Evolutionary conservation across 2,888 invertebrate species (phyloP).

Genomic region (Sminthurinus aureus): DNA sequence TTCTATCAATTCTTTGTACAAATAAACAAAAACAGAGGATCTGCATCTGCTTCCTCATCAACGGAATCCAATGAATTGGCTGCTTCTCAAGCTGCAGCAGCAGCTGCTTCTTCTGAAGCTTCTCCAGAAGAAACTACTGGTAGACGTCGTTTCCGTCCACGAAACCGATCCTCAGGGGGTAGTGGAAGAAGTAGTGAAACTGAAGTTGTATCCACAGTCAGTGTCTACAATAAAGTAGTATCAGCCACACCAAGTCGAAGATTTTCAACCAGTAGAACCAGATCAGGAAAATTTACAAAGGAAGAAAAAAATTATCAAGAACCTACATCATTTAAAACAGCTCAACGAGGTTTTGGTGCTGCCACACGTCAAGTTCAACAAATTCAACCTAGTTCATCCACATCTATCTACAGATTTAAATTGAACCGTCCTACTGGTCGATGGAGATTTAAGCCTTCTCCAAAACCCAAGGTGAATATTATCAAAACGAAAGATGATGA

Average conservation of each 20-base stretch:
- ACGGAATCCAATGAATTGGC: conserved; percentile 54
- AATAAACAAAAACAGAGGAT: conserved; percentile 21
- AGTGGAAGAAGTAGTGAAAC: conserved; percentile 43
- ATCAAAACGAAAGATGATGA: conserved; percentile 59
- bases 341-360: conserved; percentile 39
- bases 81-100: conserved; percentile 24
- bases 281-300: conserved; percentile 33
- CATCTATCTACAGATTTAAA: conserved; percentile 75
- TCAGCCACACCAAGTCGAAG: conserved; percentile 56
- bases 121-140: conserved; percentile 39
- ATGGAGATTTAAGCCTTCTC: conserved; percentile 90
- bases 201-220: conserved; percentile 52
- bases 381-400: conserved; percentile 53
- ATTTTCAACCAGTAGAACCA: conserved; percentile 43
- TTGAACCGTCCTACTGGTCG: conserved; percentile 82
- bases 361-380: conserved; percentile 38
- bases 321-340: conserved; percentile 44
- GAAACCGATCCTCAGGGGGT: conserved; percentile 40
- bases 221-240: conserved; percentile 56
- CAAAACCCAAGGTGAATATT: conserved; percentile 78
- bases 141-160: conserved; percentile 49
- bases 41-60: conserved; percentile 24
- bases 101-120: conserved; percentile 35
- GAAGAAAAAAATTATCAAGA: conserved; percentile 26
- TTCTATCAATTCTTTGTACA: too few relatives aligned